Percentiles rank a stretch among this genome's conserved stretches.
Conservation (phyloP, 2,113 vertebrate species). For the Tetrao urogallus region DNA sequence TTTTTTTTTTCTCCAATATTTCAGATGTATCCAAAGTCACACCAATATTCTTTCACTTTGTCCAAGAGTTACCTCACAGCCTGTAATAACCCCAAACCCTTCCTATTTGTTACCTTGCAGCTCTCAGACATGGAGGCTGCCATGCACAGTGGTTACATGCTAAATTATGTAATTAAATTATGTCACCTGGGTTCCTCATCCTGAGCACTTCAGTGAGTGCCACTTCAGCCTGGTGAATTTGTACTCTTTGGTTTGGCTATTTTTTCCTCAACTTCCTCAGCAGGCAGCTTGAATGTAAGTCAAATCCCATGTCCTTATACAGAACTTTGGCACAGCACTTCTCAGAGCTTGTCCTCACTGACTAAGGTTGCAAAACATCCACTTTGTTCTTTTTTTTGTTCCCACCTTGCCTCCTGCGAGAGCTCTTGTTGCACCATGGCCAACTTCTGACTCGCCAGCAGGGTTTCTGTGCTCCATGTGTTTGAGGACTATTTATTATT, state of each 20-base stretch:
- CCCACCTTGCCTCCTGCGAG: slow-evolving; percentile 20
- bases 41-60: background rate
- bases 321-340: slow-evolving; percentile 25
- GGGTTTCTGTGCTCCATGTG: background rate
- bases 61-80: background rate
- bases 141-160: background rate
- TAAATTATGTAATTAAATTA: slow-evolving; percentile 6
- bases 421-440: slow-evolving; percentile 16
- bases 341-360: slow-evolving; percentile 31
- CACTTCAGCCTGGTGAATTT: slow-evolving; percentile 2
- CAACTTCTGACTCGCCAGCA: slow-evolving; percentile 16
- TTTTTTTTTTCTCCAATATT: background rate
- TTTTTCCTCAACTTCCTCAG: slow-evolving; percentile 44
- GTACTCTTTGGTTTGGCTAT: slow-evolving; percentile 9
- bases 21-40: background rate
- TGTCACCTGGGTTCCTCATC: background rate
- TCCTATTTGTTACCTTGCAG: background rate
- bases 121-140: background rate
- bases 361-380: slow-evolving; percentile 29
- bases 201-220: background rate
- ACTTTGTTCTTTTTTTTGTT: slow-evolving; percentile 39
- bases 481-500: slow-evolving; percentile 11
- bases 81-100: background rate
- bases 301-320: background rate
- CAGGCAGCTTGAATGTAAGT: background rate